Evolutionary conservation across 2,113 vertebrate genomes (phyloP), one percentile per base, ranked within the genome.

Genomic region (Elephantulus edwardii): DNA sequence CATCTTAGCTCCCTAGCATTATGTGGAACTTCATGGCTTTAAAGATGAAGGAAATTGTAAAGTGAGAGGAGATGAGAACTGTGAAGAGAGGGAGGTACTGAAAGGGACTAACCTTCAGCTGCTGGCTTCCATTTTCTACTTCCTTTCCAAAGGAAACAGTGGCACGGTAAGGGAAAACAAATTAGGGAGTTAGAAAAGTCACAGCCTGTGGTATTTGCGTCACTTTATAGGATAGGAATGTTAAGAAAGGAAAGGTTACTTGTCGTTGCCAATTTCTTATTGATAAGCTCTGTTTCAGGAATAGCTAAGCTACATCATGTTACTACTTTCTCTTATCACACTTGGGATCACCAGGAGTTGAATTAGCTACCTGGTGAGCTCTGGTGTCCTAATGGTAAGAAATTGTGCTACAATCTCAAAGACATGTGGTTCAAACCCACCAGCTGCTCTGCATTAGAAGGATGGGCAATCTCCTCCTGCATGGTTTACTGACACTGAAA

Each of bases 111-210:
- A 8, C 24, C n/a, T 46, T 40, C 72, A 78, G 76, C 48, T n/a
- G 79, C 87, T 82, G 88, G 76, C 85, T 91, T 86, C 83, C 82
- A 85, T n/a, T 33, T 44, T 79, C 92, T 77, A 4, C 60, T 85
- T 91, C 78, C 48, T 85, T 44, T 95, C 91, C 87, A 91, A 77
- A 91, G 71, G 95, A 91, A 89, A 91, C 46, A 40, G 52, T 26
- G 83, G 60, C 46, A 56, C 48, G 68, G 24, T 22, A 62, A 70
- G 52, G 86, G 68, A 90, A 95, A 94, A 83, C 91, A 93, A 71
- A 82, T 76, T 14, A 48, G 83, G 58, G 88, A 84, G 76, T 70
- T 48, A 83, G 84, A 89, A 91, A 94, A 72, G n/a, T 84, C 72
- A 0, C 64, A 88, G 91, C 64, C 68, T 71, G 71, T 78, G 72